phyloP scores from a whole-genome alignment of 2,113 vertebrate genomes.

The Notarius quadriscutis region DNA sequence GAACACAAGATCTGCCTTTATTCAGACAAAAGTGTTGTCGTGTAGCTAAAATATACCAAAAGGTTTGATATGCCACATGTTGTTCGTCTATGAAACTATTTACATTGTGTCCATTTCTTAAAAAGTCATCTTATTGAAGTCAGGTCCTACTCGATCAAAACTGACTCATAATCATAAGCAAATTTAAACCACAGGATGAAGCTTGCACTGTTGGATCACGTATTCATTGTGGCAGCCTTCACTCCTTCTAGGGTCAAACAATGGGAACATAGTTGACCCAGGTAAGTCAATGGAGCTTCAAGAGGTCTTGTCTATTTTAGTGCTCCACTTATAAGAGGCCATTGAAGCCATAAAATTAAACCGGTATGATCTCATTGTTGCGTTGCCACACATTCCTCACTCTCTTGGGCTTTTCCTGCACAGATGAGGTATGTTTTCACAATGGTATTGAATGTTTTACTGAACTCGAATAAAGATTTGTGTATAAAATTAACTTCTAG shows the following conservation, averaged over 20 bases:
- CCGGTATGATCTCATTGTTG: slow-evolving; percentile 44
- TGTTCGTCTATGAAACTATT: not conserved
- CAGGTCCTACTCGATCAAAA: not conserved
- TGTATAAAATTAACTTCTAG: not conserved
- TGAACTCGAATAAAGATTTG: not conserved
- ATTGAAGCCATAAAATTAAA: slow-evolving; percentile 54
- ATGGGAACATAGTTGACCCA: slow-evolving; percentile 22
- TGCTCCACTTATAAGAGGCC: slow-evolving; percentile 65
- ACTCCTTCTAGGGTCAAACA: slow-evolving; percentile 45
- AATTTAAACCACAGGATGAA: not conserved
- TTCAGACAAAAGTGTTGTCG: not conserved
- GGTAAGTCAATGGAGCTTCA: slow-evolving; percentile 47
- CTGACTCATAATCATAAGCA: not conserved
- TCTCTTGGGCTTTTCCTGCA: slow-evolving; percentile 52
- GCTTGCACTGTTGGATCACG: not conserved
- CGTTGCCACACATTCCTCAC: slow-evolving; percentile 49
- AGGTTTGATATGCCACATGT: slow-evolving; percentile 22
- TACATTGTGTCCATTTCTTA: not conserved
- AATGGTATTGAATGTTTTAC: slow-evolving; percentile 11
- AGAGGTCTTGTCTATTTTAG: slow-evolving; percentile 68
- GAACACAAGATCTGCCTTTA: not conserved
- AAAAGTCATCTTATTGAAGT: not conserved
- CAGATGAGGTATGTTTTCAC: slow-evolving; percentile 60
- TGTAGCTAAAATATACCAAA: not conserved
- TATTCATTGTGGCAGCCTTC: not conserved